Evolutionary conservation across 2,888 invertebrate species (phyloP), one percentile per base, ranked within the genome.

Genomic region (Ophion obscuratus): DNA sequence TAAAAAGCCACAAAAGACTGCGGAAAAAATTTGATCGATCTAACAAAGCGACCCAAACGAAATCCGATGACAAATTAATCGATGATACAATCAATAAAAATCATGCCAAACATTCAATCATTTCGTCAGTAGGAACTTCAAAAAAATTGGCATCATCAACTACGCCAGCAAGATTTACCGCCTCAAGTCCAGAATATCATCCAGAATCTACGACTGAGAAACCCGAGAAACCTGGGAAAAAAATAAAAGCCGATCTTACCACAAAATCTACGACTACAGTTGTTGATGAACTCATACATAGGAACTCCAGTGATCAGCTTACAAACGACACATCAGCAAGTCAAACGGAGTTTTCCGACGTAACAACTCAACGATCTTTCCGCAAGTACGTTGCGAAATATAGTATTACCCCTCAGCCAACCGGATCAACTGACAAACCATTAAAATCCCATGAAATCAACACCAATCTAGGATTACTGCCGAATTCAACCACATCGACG

Each of bases 321-420:
- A 14, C 24, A 40, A 40, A 40, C 9, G 40, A 40, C 61, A 61
- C 4, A 40, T 74, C 44, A 61, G n/a, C 10, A 62, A 64, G 11
- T 57, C 40, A 9, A 40, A 40, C 9, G 40, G 27, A 53, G 6
- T 14, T 31, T 11, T 11, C 17, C 14, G 27, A 67, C 57, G 10
- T n/a, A 4, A 62, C 24, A 31, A 36, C 20, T 31, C 14, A 47
- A 36, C 62, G n/a, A 7, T 14, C 5, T 6, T 4, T 70, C 3
- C 6, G 10, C 24, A 27, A 59, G 4, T 75, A 59, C 47, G 62
- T 79, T 2, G 36, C 53, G 4, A 81, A 84, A 80, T 81, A 20
- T 36, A 62, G 70, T 20, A 31, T 79, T 11, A 78, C 57, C 1
- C 24, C 17, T 7, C 44, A 0, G 14, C 10, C 27, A 7, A 14